phyloP scores from a whole-genome alignment of 2,888 invertebrate species.

The Augiades crinisus region DNA sequence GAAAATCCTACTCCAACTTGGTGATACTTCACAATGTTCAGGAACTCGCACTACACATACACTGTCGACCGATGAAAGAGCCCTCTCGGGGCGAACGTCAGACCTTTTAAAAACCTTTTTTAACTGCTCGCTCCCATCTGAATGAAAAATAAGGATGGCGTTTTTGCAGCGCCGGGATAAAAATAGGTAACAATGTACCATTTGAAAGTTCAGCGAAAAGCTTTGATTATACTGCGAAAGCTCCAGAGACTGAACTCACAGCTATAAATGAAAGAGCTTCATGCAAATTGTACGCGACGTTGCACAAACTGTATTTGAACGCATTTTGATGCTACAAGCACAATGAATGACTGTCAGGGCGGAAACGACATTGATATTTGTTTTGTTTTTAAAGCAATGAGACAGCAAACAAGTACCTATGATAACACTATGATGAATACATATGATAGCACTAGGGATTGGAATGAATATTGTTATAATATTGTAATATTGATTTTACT shows the following conservation, averaged over 20 bases:
- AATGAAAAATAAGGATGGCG: slow-evolving; percentile 57
- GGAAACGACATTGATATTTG: no score
- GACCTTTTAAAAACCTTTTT: slow-evolving; percentile 69
- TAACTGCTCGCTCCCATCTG: slow-evolving; percentile 56
- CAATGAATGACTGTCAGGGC: no score
- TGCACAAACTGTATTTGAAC: background rate
- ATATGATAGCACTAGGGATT: no score
- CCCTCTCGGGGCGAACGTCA: slow-evolving; percentile 64
- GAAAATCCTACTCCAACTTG: background rate
- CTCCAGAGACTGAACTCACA: background rate
- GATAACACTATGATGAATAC: no score
- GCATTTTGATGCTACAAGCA: background rate
- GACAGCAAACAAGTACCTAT: no score
- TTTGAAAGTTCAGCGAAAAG: slow-evolving; percentile 28
- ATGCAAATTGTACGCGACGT: background rate
- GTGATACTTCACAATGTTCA: background rate
- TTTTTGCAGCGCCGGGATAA: slow-evolving; percentile 33
- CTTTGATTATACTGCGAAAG: slow-evolving; percentile 18
- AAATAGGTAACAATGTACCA: slow-evolving; percentile 32
- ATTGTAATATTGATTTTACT: no score
- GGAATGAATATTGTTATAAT: no score
- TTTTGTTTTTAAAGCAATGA: no score
- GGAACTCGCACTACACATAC: slow-evolving; percentile 42
- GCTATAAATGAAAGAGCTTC: slow-evolving; percentile 12
- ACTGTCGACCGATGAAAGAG: slow-evolving; percentile 56